Evolutionary conservation across 2,888 invertebrate genomes (phyloP), one percentile per base, ranked within the genome.

Genomic region (Nephrotoma guestfalica): DNA sequence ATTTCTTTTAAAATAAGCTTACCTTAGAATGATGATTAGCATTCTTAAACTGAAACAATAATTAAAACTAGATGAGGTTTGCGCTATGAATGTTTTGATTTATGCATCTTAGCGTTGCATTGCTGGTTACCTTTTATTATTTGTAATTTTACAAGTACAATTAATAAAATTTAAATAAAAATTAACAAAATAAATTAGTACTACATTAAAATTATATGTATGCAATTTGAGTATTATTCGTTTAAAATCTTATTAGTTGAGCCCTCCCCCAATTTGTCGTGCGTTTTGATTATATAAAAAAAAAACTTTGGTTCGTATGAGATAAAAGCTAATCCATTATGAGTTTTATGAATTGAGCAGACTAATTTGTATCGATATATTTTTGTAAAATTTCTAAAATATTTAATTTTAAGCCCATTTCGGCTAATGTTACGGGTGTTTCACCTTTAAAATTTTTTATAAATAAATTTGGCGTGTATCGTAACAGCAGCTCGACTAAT

Each of bases 391-490:
- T 18, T 43, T 43, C 51, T 57, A 84, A 40, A 85, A 86, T 47
- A 42, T 85, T 85, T 5, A 86, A 15, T 15, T 83, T 30, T 47
- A 85, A 42, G 30, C 3, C 5, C 18, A 30, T n/a, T 41, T 51
- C 18, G 9, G 86, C 86, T 57, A 86, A 71, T 13, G 83, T 83
- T 4, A 42, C n/a, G 15, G 86, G 85, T 15, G 13, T 40, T 15
- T 57, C 41, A 41, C 42, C 42, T n/a, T 51, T 83, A n/a, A 51
- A 57, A 86, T 86, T 86, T 85, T 84, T 83, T 6, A 86, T 85
- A 51, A 13, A 41, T 18, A 86, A 7, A 85, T 86, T 83, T 18
- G 86, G 86, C 18, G 9, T 11, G 41, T 85, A 47, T 41, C 71
- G 30, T 42, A 86, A 85, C 2, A 86, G n/a, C 13, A 42, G 4